Base-by-base conservation (phyloP, 2,113 vertebrate species). In the Lichenostomus cassidix region DNA sequence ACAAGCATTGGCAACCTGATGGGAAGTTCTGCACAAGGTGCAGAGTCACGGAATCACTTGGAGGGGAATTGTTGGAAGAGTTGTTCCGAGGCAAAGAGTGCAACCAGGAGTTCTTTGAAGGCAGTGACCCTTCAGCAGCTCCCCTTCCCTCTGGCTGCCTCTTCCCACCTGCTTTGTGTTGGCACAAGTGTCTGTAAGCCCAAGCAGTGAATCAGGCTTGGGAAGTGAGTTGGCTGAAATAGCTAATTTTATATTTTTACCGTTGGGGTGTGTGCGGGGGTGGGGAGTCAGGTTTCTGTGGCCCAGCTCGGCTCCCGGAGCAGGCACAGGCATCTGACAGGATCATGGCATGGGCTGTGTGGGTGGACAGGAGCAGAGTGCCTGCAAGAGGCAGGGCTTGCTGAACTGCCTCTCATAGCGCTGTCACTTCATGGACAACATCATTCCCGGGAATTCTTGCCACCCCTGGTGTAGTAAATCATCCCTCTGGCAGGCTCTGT, bases 161-260 rank as follows among this genome's bases (percentile, higher is more conserved):
- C 78, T 65, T 85, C 65, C 84, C 96, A 93, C 90, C 93, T 96
- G 96, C 96, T 85, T 37, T 37, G 78, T 94, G 75, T 67, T 90
- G 88, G 82, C 92, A 76, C 94, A 90, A 90, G 90, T 94, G 90
- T 76, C 64, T 52, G 84, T 60, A 41, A 94, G 93, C 64, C 90
- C 90, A 37, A 35, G 47, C 80, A 64, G 74, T 49, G 95, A 83
- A 76, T 85, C 70, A 69, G 92, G 42, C 77, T 60, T 22, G 58
- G 77, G 71, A 53, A 65, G 56, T 0, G 84, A 94, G 82, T 82
- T 84, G 81, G 90, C 78, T 83, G 90, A 82, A 96, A 89, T 52
- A 46, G 13, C 71, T 41, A 23, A 89, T 94, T 96, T 60, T 49
- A 22, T 92, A 90, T 95, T 93, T 95, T 74, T 86, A 78, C 69